phyloP scores from a whole-genome alignment of 1,140 invertebrate genomes.

The Psilanteris sp. region DNA sequence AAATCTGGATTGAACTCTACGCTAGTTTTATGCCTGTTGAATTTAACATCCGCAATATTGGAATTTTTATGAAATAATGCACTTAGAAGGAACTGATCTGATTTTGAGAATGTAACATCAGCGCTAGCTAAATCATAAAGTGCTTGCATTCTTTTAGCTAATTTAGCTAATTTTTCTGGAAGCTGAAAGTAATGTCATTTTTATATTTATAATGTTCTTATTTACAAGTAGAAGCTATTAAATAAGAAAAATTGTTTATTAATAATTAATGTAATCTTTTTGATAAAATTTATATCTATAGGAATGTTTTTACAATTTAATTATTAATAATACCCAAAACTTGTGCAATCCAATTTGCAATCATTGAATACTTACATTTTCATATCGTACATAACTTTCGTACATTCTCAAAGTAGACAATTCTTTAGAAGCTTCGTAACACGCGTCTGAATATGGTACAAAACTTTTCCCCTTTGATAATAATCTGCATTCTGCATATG shows the following conservation, averaged over 20 bases:
- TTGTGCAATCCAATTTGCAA: no score
- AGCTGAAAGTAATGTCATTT: slow-evolving; percentile 68
- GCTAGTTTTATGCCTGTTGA: slow-evolving; percentile 67
- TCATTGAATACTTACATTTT: slow-evolving; percentile 76
- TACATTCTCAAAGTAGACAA: slow-evolving; percentile 76
- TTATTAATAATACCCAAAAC: no score
- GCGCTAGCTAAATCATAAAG: slow-evolving; percentile 70
- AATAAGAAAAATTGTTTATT: no score
- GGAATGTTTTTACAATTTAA: no score
- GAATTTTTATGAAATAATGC: slow-evolving; percentile 71
- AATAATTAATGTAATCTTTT: no score
- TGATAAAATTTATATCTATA: no score
- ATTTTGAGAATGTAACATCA: slow-evolving; percentile 51
- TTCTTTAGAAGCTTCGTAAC: slow-evolving; percentile 75
- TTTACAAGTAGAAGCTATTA: no score
- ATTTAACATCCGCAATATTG: slow-evolving; percentile 62
- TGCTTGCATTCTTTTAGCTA: slow-evolving; percentile 66
- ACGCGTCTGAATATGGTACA: slow-evolving; percentile 72
- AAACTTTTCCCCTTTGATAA: slow-evolving; percentile 65
- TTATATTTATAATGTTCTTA: no score
- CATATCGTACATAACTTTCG: slow-evolving; percentile 65
- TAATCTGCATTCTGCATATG: slow-evolving; percentile 70
- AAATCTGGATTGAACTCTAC: slow-evolving; percentile 68
- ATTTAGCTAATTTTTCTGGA: slow-evolving; percentile 65
- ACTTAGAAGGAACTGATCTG: slow-evolving; percentile 65